A percentile compares a stretch with the other conserved stretches of the same genome.
phyloP scores from a whole-genome alignment of 2,113 vertebrate species.

The Thalassoma bifasciatum region DNA sequence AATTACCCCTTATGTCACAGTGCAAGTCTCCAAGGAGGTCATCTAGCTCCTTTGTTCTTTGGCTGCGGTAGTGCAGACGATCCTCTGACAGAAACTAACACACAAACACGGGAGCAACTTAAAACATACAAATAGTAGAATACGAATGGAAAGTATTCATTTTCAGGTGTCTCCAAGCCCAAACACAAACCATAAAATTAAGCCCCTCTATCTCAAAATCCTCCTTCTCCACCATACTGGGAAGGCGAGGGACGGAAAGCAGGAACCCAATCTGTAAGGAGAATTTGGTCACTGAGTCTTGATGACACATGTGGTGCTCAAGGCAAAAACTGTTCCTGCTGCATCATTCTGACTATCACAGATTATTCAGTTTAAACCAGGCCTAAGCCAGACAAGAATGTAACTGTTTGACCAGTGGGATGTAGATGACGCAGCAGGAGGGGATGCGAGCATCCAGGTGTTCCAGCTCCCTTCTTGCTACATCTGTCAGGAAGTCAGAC shows the following conservation, averaged over 20 bases:
- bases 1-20: slow-evolving; percentile 89
- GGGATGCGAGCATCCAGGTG: slow-evolving; percentile 87
- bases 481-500: slow-evolving; percentile 92
- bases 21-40: slow-evolving; percentile 92
- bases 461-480: slow-evolving; percentile 91
- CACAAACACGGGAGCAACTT: background rate
- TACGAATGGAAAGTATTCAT: background rate
- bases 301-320: background rate
- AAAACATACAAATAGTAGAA: background rate
- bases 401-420: slow-evolving; percentile 87
- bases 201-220: slow-evolving; percentile 94
- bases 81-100: slow-evolving; percentile 91
- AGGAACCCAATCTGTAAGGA: slow-evolving; percentile 91
- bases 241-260: slow-evolving; percentile 90
- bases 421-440: slow-evolving; percentile 94
- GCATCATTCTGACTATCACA: background rate
- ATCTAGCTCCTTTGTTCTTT: slow-evolving; percentile 93
- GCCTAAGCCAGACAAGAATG: background rate
- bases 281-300: slow-evolving; percentile 8
- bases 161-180: slow-evolving; percentile 5
- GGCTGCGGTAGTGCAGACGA: slow-evolving; percentile 92
- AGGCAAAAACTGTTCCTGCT: background rate
- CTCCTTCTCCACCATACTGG: slow-evolving; percentile 89
- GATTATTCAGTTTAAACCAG: background rate
- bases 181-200: slow-evolving; percentile 89